Evolutionary conservation across 2,113 vertebrate genomes (phyloP), one percentile per base, ranked within the genome.

Genomic region (Phodopus roborovskii): DNA sequence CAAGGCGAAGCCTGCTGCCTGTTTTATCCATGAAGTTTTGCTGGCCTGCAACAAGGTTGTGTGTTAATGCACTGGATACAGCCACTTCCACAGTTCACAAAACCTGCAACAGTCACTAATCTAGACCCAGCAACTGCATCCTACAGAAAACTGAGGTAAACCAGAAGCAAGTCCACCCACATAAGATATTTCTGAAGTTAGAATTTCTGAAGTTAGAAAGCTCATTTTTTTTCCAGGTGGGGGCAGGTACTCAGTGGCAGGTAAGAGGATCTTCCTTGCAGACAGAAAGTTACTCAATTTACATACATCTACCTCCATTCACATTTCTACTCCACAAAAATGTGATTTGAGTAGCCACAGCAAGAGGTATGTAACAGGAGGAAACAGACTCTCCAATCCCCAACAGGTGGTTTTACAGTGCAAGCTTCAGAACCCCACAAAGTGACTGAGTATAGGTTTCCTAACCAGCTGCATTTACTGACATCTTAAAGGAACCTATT

Each of bases 121-220:
- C 19, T 68, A 62, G 66, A 83, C 36, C 36, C 85, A 86, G 82
- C 16, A 94, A 82, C 28, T 88, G 20, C 13, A 36, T 73, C 78
- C 56, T 71, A 70, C 7, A 70, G 75, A 70, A 95, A 93, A 90
- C 5, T 11, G 88, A 39, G 39, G 70, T 9, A 89, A 86, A 53
- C 48, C 28, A 90, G 62, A 94, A 94, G 75, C 20, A 88, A 39
- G 24, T 60, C 75, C 48, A 70, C 62, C 60, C 53, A 79, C 6
- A 30, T 8, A 75, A 91, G 39, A 42, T 50, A 96, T 58, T 96
- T 94, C 56, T 83, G 66, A 94, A 95, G 79, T 62, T 82, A 92
- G 42, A 93, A 50, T 1, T n/a, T n/a, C n/a, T n/a, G n/a, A n/a
- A 79, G 48, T 17, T 73, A 33, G 83, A 42, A 58, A 81, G 60